Base-by-base conservation (phyloP, 2,888 invertebrate species). In the Crocallis elinguaria region DNA sequence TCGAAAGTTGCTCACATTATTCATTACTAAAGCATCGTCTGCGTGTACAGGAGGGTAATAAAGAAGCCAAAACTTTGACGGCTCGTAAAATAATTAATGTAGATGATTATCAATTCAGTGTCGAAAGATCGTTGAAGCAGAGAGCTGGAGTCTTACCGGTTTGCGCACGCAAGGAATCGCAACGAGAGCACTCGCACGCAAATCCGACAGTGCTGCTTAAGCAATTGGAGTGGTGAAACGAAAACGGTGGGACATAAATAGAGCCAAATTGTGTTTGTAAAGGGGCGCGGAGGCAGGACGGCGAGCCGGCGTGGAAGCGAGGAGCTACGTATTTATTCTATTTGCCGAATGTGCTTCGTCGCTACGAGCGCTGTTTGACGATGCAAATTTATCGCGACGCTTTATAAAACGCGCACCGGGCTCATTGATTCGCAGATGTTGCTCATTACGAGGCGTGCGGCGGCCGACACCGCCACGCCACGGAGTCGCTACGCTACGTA, bases 311-410 rank as follows among this genome's bases (percentile, higher is more conserved):
- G 73, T 69, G 64, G 70, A 65, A 69, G 69, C 70, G 74, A 75
- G 75, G 75, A 78, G 75, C 76, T 75, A 72, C 80, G 82, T 87
- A 88, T 88, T 89, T 86, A 88, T 86, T 88, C 83, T 88, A 88
- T 90, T 89, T 89, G 82, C 77, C 71, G 88, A 88, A 89, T 88
- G 90, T 90, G 90, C 87, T 74, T 77, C 82, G 74, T 72, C 75
- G 78, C 79, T 78, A 78, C 80, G 80, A 83, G 69, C 80, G 73
- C 82, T 87, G 84, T 88, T 90, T 88, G 86, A 80, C 79, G 83
- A 91, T 90, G 88, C 86, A 88, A 90, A 89, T 89, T 87, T 87
- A 88, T 88, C 82, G 84, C 78, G 76, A 77, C 79, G 82, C 78
- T 88, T 86, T 84, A 85, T 86, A 87, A 86, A 88, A 86, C 77